These are phyloP conservation scores for Serilophus lunatus DNA, from an alignment of 2,113 vertebrate genomes.

Conservation along the genomic window DNA sequence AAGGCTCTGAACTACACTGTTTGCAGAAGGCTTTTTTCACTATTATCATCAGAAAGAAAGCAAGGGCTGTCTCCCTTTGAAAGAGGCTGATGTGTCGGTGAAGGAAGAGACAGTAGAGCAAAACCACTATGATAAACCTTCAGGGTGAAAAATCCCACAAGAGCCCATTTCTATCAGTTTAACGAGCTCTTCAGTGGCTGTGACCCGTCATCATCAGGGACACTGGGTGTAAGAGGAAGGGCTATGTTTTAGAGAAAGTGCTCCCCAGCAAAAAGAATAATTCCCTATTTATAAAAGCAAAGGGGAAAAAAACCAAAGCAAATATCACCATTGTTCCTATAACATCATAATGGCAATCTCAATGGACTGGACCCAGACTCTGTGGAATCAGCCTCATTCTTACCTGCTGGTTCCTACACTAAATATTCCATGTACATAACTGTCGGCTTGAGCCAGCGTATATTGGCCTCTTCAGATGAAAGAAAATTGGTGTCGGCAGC, in stretches of 20 bases:
- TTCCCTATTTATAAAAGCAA: background rate
- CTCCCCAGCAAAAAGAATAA: background rate
- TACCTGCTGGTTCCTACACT: constrained; percentile 57
- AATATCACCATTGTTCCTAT: background rate
- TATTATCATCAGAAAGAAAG: constrained; percentile 3
- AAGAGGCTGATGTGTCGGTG: background rate
- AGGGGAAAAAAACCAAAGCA: background rate
- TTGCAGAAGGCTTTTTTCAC: constrained; percentile 38
- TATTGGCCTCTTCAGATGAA: constrained; percentile 73
- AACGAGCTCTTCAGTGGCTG: background rate
- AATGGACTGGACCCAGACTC: background rate
- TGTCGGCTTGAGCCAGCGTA: constrained; percentile 44
- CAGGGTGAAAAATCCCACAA: background rate
- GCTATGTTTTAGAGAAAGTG: background rate
- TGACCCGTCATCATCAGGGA: background rate
- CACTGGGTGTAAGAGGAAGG: background rate
- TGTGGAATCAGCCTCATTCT: background rate
- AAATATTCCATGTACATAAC: constrained; percentile 56
- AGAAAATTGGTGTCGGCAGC: constrained; percentile 69
- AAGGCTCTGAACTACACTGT: constrained; percentile 16
- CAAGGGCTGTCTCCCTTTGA: background rate
- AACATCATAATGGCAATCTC: background rate
- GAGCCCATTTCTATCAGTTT: background rate
- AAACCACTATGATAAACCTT: background rate
- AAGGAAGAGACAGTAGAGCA: background rate